Base-by-base conservation (phyloP, 2,888 invertebrate genomes). In the Galeopsomyia nigrocyanea region DNA sequence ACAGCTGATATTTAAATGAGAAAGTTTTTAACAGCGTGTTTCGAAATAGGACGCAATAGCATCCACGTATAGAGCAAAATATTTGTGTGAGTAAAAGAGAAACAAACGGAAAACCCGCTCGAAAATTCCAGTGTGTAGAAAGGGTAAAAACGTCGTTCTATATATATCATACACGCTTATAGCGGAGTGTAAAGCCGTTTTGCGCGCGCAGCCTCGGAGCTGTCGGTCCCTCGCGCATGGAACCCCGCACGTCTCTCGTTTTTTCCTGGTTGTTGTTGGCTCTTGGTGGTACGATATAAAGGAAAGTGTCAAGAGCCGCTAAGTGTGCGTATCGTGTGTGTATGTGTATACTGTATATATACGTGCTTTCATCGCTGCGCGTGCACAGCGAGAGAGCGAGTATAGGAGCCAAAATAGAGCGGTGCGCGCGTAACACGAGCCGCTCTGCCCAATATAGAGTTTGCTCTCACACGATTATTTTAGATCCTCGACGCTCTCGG, bases 381-480 rank as follows among this genome's bases (percentile, higher is more conserved):
- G 60, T 46, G 47, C 26, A 17, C 55, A 39, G 31, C 16, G 17
- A 49, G 39, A 62, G 53, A 21, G 19, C 69, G 55, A 71, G 73
- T 73, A 73, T 69, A 76, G 76, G 47, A 19, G 70, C 19, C 64
- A 75, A 79, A 80, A 81, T 80, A 39, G 60, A 39, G 80, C 73
- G 58, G 56, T 61, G 57, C 73, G 71, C 70, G 71, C 81, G 86
- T 85, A 86, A 86, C 75, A 80, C 79, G 85, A 86, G 80, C 81
- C 82, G 84, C 79, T 39, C 39, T 80, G 79, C 86, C 86, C 79
- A 79, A 83, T 86, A 85, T 86, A 86, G 86, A 77, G 80, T 80
- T 83, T 83, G 83, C 83, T 81, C 81, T 71, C 47, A 76, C 77
- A 68, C 63, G 77, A 77, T 80, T 85, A 86, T 85, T 85, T 83